Evolutionary conservation across 2,113 vertebrate genomes (phyloP).

Genomic region (Perca fluviatilis): DNA sequence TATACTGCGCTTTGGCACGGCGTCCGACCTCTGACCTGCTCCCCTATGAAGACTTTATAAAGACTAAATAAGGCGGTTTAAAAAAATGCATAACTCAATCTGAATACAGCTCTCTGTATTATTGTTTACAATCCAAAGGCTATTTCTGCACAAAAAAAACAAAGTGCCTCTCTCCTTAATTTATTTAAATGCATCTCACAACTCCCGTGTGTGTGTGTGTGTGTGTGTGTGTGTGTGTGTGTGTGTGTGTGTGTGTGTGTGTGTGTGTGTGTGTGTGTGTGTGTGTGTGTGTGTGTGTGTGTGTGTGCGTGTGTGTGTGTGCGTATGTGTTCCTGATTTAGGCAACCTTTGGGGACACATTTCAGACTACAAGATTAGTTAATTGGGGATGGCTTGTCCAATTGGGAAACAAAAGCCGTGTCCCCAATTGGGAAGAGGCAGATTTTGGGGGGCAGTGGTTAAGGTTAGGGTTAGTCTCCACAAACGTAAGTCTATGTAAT

Average conservation of each 20-base stretch:
- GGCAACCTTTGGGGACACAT: too few species aligned
- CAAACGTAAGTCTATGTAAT: too few species aligned
- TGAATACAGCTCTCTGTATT: neutral
- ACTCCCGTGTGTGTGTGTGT: neutral
- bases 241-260: slow-evolving; percentile 28
- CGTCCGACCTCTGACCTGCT: slow-evolving; percentile 37
- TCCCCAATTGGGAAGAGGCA: too few species aligned
- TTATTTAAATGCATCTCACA: slow-evolving; percentile 47
- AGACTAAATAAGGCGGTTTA: slow-evolving; percentile 16
- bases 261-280: slow-evolving; percentile 11
- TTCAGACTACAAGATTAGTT: too few species aligned
- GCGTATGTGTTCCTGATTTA: too few species aligned
- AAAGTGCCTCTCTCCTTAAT: slow-evolving; percentile 21
- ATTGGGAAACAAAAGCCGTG: too few species aligned
- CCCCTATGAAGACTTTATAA: slow-evolving; percentile 17
- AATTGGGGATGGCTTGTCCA: too few species aligned
- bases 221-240: slow-evolving; percentile 12
- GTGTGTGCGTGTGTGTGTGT: slow-evolving; percentile 1
- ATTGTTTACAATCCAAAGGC: slow-evolving; percentile 26
- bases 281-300: slow-evolving; percentile 4
- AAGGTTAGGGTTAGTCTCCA: too few species aligned
- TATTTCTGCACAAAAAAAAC: slow-evolving; percentile 23
- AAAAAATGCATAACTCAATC: slow-evolving; percentile 1
- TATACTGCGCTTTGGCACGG: neutral
- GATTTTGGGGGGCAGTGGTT: too few species aligned